Evolutionary conservation across 2,113 vertebrate species (phyloP), one percentile per base, ranked within the genome.

Genomic region (Saimiri boliviensis): DNA sequence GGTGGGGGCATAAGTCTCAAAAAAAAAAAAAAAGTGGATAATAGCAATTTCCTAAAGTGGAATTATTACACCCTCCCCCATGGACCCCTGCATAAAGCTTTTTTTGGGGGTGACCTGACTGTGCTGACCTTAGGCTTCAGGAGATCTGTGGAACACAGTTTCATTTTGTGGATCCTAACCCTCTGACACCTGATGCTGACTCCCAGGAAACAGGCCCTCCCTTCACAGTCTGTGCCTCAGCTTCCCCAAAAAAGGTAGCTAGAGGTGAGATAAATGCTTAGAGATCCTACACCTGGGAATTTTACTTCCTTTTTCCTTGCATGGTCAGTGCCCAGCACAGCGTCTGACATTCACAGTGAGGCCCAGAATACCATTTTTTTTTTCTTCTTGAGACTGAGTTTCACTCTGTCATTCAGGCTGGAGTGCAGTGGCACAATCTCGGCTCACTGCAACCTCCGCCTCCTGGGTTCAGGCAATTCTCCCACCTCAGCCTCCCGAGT

Each of bases 131-230:
- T 54, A 23, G 37, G 19, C 60, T 77, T 74, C 23, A 71, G 35
- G 20, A 66, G 16, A 56, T 70, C 27, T 80, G 14, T 11, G 74
- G n/a, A n/a, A 66, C 1, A 49, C 16, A 45, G 14, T 89, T 92
- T 95, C 42, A 76, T 71, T 86, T 96, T 63, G 63, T 71, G 73
- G 71, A 63, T 90, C 40, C 49, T 86, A 60, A 10, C 82, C 87
- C 45, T 85, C 40, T 60, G 35, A 63, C 37, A 35, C 40, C 83
- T 45, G 35, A 52, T 94, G 45, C 83, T 79, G 35, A 95, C 27
- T 82, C 37, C 17, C 32, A 58, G 47, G 25, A 5, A 79, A 70
- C 25, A 89, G 49, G 13, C 47, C 0, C 40, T 25, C 37, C 37
- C 52, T 21, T 88, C 68, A 49, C 9, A 49, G 30, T 92, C 40